A percentile compares a stretch with the other conserved stretches of the same genome.
phyloP scores from a whole-genome alignment of 2,113 vertebrate species.

The Actinemys pallida region DNA sequence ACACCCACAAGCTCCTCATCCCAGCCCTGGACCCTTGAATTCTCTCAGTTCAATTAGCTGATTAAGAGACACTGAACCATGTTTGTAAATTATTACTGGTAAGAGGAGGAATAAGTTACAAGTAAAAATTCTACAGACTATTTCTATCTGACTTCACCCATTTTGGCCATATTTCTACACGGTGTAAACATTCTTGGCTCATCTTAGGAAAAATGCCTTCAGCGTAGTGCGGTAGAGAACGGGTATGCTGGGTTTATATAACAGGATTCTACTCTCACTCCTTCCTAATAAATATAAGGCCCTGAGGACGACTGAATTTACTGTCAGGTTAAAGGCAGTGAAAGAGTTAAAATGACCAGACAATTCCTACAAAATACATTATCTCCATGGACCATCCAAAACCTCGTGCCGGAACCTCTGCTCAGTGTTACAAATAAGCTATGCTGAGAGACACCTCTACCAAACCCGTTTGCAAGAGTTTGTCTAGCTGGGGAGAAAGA shows the following conservation, averaged over 20 bases:
- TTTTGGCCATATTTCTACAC: background rate
- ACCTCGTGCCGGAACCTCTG: slow-evolving; percentile 44
- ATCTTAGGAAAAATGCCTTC: background rate
- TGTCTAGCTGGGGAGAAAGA: too few relatives aligned
- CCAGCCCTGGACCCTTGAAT: slow-evolving; percentile 12
- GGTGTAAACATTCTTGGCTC: background rate
- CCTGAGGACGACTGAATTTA: slow-evolving; percentile 17
- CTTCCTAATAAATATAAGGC: slow-evolving; percentile 17
- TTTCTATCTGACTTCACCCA: slow-evolving; percentile 44
- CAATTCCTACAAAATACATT: slow-evolving; percentile 57
- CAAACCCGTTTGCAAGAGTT: too few relatives aligned
- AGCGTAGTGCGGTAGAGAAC: slow-evolving; percentile 39
- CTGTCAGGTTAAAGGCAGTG: slow-evolving; percentile 47
- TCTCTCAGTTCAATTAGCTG: slow-evolving; percentile 43
- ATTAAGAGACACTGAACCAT: slow-evolving; percentile 20
- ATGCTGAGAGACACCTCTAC: too few relatives aligned
- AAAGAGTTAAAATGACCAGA: slow-evolving; percentile 66
- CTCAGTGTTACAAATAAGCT: background rate
- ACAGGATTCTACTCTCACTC: slow-evolving; percentile 26
- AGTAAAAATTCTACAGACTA: slow-evolving; percentile 48
- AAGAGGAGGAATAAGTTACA: background rate
- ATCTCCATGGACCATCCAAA: background rate
- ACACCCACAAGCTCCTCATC: too few relatives aligned
- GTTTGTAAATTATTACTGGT: background rate
- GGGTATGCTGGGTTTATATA: slow-evolving; percentile 8